Base-by-base conservation (phyloP, 1,140 invertebrate genomes). In the Coptotermes formosanus region DNA sequence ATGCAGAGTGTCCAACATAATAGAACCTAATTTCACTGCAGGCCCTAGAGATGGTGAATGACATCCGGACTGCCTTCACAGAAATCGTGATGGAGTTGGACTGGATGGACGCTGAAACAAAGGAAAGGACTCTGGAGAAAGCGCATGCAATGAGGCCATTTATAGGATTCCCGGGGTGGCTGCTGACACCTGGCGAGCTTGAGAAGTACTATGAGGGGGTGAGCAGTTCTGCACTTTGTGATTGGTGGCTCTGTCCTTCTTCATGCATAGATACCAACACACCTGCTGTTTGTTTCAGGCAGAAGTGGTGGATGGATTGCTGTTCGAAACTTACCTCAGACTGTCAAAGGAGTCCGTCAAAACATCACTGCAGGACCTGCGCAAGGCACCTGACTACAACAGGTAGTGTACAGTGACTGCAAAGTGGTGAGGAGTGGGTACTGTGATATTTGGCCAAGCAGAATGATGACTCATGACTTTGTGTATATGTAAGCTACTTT, bases 21-120 rank as follows among this genome's bases (percentile, higher is more conserved):
- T 48, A 48, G 14, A 48, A 48, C 3, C 45, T 16, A 48, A 19
- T 55, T 12, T 12, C 52, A 55, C 43, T 94, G 48, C 92, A 94
- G 94, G 95, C 96, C 0, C 90, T 95, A 85, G 94, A 95, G 89
- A 96, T 97, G 95, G 93, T 97, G 52, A 90, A 93, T 82, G 95
- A 96, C 88, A 94, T 97, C 3, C 92, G 94, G 84, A 90, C 91
- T 7, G 94, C 96, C 4, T 97, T 97, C 90, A 93, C 95, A 64
- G 93, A 94, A 59, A 93, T 95, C 84, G 92, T 97, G 0, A 89
- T 92, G 0, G 92, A 94, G 87, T 91, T 96, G 21, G 92, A 94
- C 23, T 97, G 96, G 96, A 97, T 97, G 95, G 96, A 97, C 89
- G 90, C 91, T 3, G 91, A 91, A 43, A 97, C 96, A 19, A 92